Evolutionary conservation across 1,140 invertebrate genomes (phyloP), one percentile per base, ranked within the genome.

Genomic region (Papilio glaucus): DNA sequence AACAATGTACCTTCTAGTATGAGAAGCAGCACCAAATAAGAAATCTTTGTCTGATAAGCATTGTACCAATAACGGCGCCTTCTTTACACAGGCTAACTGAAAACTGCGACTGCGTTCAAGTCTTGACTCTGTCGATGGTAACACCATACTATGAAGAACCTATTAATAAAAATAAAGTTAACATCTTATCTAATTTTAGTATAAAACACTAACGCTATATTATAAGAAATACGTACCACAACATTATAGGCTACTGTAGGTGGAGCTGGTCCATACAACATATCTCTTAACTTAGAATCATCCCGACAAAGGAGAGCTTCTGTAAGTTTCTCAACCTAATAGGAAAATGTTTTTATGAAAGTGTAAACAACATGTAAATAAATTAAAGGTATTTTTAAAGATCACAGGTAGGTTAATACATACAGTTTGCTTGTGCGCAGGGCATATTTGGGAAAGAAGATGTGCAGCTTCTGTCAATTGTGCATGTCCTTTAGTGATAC

Each of bases 141-240:
- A 98, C 41, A 99, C 93, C 83, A 99, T 94, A 61, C 97, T 96
- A 88, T 99, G 98, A 61, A 98, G 92, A 57, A 98, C 98, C 95
- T 98, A 91, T 74, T 6, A 6, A 94, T 89, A 94, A 29, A 42
- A 37, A 29, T n/a, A 33, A 13, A 26, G 12, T 67, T 45, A 71
- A 29, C 0, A 60, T 13, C 24, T 49, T 67, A 13, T 68, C 70
- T 33, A n/a, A 21, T 60, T 49, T 13, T 41, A 10, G 18, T 12
- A 60, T 73, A 75, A 63, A 39, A 74, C n/a, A n/a, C n/a, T n/a
- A n/a, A n/a, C n/a, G n/a, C n/a, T 72, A 49, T n/a, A 8, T 61
- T 21, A 53, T 33, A 72, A 72, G 18, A 39, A 33, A 21, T 38
- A 73, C 15, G 65, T 75, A 93, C 92, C 89, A 93, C 86, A 57